phyloP scores from a whole-genome alignment of 92 coral and sea anemone genomes.

The Hydrozoanthus gracilis region DNA sequence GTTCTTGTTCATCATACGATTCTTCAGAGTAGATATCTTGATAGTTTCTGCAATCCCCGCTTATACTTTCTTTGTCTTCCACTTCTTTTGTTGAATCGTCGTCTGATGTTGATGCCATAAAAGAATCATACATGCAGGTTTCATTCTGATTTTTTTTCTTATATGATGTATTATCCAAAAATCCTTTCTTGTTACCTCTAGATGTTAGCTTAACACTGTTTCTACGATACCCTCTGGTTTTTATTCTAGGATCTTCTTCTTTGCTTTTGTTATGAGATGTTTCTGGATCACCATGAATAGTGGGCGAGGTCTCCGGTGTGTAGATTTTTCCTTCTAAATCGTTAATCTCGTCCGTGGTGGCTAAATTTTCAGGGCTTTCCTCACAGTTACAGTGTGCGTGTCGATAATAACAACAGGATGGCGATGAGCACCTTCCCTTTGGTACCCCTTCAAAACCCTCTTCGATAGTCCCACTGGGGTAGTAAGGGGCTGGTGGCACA shows the following conservation, averaged over 20 bases:
- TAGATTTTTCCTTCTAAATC: not conserved
- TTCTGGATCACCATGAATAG: not conserved
- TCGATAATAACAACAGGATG: slow-evolving; percentile 28
- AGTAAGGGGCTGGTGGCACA: slow-evolving; percentile 33
- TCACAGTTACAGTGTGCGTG: slow-evolving; percentile 41
- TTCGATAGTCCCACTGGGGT: slow-evolving; percentile 12
- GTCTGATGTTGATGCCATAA: not conserved
- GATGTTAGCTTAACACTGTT: not conserved
- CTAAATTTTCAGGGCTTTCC: not conserved
- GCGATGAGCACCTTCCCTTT: slow-evolving; percentile 12
- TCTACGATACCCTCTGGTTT: not conserved
- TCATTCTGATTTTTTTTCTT: not conserved
- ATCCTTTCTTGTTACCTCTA: not conserved
- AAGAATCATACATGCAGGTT: not conserved
- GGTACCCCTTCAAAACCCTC: not conserved
- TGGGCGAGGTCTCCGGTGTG: not conserved
- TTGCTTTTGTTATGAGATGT: not conserved
- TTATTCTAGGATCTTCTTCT: not conserved
- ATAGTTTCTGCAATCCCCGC: not conserved
- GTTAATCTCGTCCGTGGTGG: not conserved
- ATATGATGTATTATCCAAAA: not conserved
- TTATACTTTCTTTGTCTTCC: not conserved
- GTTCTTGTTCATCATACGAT: not conserved
- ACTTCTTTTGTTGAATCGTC: not conserved
- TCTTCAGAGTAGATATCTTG: slow-evolving; percentile 3